Conservation (phyloP, 2,797 vertebrate species). For the Philypnodon macrostomus region DNA sequence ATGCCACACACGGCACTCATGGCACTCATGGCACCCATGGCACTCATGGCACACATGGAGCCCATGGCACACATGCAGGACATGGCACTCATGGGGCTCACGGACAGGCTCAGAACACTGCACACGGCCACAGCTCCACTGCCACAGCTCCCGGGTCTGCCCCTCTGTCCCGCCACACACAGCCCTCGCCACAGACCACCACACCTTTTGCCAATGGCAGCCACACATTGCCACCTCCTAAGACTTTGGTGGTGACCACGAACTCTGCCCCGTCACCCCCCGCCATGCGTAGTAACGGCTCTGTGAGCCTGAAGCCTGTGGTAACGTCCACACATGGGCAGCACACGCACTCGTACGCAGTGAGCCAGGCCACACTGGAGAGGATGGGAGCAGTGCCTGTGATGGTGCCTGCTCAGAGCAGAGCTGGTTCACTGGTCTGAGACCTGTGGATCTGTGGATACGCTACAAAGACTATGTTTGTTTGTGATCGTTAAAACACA, state of each 20-base stretch:
- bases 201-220: constrained; percentile 86
- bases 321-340: constrained; percentile 78
- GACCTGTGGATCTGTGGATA: not conserved
- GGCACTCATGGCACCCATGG: constrained; percentile 50
- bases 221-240: constrained; percentile 84
- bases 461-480: constrained; percentile 18
- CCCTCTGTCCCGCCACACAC: constrained; percentile 59
- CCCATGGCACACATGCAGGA: constrained; percentile 39
- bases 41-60: constrained; percentile 40
- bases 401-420: constrained; percentile 96
- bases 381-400: constrained; percentile 93
- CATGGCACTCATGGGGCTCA: constrained; percentile 44
- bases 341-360: constrained; percentile 84
- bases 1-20: constrained; percentile 44
- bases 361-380: constrained; percentile 93
- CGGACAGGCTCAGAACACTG: constrained; percentile 59
- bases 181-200: constrained; percentile 40
- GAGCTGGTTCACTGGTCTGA: constrained; percentile 91
- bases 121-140: constrained; percentile 58
- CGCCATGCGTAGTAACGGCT: constrained; percentile 85
- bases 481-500: constrained; percentile 23
- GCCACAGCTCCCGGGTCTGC: constrained; percentile 75
- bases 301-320: constrained; percentile 82
- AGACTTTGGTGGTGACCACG: constrained; percentile 94
- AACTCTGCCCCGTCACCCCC: constrained; percentile 88